These are phyloP conservation scores for Mimas tiliae DNA, from an alignment of 2,888 invertebrate genomes.

Conservation along the genomic window DNA sequence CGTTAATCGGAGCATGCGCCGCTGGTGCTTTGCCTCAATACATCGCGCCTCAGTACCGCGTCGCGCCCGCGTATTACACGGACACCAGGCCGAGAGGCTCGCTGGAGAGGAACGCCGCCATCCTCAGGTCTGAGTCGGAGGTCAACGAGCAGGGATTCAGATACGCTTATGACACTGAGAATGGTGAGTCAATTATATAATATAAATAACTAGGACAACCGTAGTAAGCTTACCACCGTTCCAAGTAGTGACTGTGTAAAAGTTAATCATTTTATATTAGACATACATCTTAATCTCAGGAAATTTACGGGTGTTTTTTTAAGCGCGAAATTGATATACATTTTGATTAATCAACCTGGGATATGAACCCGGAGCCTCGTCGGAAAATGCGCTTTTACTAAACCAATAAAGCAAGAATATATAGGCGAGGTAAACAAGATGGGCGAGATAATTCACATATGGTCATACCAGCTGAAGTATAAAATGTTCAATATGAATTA, in stretches of 20 bases:
- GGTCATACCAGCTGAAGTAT: background rate
- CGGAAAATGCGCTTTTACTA: too few relatives aligned
- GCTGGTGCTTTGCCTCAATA: slow-evolving; percentile 59
- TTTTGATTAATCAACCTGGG: too few relatives aligned
- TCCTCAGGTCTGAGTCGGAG: slow-evolving; percentile 66
- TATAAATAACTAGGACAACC: background rate
- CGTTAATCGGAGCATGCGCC: slow-evolving; percentile 61
- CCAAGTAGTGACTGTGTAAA: too few relatives aligned
- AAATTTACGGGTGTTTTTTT: background rate
- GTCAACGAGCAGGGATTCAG: slow-evolving; percentile 71
- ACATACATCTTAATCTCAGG: background rate
- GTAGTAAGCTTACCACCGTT: background rate
- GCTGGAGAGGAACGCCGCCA: slow-evolving; percentile 65
- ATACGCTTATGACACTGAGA: slow-evolving; percentile 86
- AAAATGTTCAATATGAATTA: background rate
- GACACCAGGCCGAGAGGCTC: slow-evolving; percentile 59
- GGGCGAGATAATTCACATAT: background rate
- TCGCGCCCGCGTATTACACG: slow-evolving; percentile 51
- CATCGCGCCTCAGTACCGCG: slow-evolving; percentile 55
- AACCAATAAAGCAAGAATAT: too few relatives aligned
- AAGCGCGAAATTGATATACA: too few relatives aligned
- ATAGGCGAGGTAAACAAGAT: too few relatives aligned
- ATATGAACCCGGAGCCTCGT: too few relatives aligned
- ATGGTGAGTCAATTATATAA: slow-evolving; percentile 67
- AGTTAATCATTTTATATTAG: too few relatives aligned